A percentile compares a stretch with the other conserved stretches of the same genome.
phyloP scores from a whole-genome alignment of 2,888 invertebrate species.

The Drosophila fungiperda region DNA sequence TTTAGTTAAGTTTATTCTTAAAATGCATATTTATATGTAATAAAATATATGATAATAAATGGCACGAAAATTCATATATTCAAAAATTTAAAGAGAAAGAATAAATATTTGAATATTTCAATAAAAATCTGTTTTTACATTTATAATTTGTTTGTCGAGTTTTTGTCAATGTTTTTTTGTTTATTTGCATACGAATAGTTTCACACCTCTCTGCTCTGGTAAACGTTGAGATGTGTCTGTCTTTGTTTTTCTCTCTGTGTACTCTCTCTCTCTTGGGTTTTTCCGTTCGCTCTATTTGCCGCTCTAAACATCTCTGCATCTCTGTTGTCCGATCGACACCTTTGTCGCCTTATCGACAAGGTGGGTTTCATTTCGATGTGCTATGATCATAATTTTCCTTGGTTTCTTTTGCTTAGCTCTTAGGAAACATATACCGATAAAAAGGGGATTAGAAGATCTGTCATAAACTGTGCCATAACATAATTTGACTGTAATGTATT shows the following conservation, averaged over 20 bases:
- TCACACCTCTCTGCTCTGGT: background rate
- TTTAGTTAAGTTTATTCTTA: background rate
- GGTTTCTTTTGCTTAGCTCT: slow-evolving; percentile 15
- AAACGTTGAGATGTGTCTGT: background rate
- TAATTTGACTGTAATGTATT: no score
- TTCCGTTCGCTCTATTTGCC: slow-evolving; percentile 6
- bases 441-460: background rate
- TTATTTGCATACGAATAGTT: background rate
- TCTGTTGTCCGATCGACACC: slow-evolving; percentile 35
- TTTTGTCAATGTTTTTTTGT: no score
- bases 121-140: no score
- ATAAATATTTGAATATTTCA: no score
- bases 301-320: slow-evolving; percentile 9
- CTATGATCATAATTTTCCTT: slow-evolving; percentile 17
- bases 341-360: slow-evolving; percentile 49
- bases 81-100: background rate
- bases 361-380: slow-evolving; percentile 53
- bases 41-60: background rate
- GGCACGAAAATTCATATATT: background rate
- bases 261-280: slow-evolving; percentile 1
- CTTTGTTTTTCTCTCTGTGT: slow-evolving; percentile 15
- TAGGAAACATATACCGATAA: background rate
- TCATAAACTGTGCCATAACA: background rate
- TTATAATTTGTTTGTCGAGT: no score
- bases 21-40: background rate